Percentiles rank a stretch among this genome's conserved stretches.
These are phyloP conservation scores for Cosmorhoe ocellata DNA, from an alignment of 2,888 invertebrate species.

Conservation along the genomic window DNA sequence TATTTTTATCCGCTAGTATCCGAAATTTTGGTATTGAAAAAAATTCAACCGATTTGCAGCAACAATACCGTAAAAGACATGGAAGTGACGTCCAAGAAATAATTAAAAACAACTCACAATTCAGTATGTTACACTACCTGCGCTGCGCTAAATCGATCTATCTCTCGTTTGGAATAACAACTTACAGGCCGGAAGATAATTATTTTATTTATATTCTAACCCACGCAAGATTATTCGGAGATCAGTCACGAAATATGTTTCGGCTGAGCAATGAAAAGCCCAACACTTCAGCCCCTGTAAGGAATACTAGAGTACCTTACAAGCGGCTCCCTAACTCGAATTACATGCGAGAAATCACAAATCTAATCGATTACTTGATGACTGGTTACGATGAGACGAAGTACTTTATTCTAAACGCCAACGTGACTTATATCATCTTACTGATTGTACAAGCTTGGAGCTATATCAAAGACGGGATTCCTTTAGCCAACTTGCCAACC, in stretches of 20 bases:
- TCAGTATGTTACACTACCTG: background rate
- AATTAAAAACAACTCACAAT: background rate
- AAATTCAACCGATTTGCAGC: background rate
- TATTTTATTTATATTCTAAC: background rate
- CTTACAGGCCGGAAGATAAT: background rate
- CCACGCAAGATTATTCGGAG: background rate
- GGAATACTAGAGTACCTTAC: background rate
- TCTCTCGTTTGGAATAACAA: background rate
- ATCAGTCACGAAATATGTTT: background rate
- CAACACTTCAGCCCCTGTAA: too few species aligned
- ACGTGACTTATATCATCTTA: background rate
- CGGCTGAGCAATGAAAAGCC: background rate
- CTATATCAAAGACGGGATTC: background rate
- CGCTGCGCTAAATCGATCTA: background rate
- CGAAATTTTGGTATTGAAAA: background rate
- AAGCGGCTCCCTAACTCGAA: background rate
- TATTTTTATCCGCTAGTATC: background rate
- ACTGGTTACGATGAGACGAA: background rate
- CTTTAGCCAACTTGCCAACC: background rate
- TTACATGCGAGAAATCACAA: background rate
- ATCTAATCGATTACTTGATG: background rate
- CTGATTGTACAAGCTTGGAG: background rate
- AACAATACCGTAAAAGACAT: background rate
- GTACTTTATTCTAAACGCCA: background rate
- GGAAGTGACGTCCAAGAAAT: background rate